Evolutionary conservation across 2,797 vertebrate genomes (phyloP), one percentile per base, ranked within the genome.

Genomic region (Gypaetus barbatus): DNA sequence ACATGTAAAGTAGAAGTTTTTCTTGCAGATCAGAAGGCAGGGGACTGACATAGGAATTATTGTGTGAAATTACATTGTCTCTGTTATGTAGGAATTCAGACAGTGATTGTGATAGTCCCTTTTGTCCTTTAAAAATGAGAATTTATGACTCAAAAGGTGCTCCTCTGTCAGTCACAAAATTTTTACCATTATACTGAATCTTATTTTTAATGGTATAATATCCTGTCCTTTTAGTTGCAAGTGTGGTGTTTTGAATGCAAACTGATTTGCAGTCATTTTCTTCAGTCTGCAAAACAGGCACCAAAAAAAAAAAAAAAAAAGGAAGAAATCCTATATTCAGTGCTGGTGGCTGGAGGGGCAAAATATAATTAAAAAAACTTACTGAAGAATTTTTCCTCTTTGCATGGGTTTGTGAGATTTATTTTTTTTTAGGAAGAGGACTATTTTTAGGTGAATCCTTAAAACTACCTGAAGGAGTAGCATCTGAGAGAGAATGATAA

Each of bases 101-200:
- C 33, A 52, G 28, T 56, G 66, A 69, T 84, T 60, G 51, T 76
- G 61, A 69, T 95, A 79, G 77, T 91, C 54, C 76, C 58, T 91
- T 91, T 91, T 70, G 58, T 93, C 84, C 94, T 84, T 87, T 84
- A 71, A 91, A 97, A 91, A 91, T 93, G 46, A 75, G 80, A 93
- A 86, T 95, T 93, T 90, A 48, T 95, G 68, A 69, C 46, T 91
- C 76, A 88, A 90, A 92, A 93, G 57, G n/a, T 81, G 51, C 69
- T 88, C 21, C 14, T 33, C 75, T 96, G 54, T 93, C 91, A 93
- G 69, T 83, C 64, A 88, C 54, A 84, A 60, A 63, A 19, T 84
- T 76, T 90, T 86, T 75, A 66, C 61, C 39, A 13, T 90, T 75
- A 41, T 48, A 54, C 27, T 11, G 48, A 85, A 75, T 71, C 57